Base-by-base conservation (phyloP, 2,888 invertebrate species). In the Rambutsinella grinnellia region DNA sequence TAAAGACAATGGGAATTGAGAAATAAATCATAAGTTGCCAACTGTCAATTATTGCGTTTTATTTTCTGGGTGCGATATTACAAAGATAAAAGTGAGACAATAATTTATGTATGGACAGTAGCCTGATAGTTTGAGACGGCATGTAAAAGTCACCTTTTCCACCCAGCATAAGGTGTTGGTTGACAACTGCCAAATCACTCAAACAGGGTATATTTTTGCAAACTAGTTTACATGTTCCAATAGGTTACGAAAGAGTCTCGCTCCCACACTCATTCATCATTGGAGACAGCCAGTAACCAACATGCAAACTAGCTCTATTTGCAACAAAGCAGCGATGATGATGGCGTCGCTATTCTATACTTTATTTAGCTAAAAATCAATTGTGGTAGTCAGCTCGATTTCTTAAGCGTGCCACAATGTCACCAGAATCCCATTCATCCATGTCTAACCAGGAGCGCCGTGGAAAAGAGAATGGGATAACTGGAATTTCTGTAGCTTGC, bases 371-470 rank as follows among this genome's bases (percentile, higher is more conserved):
- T 24, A 21, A 17, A 23, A 28, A 56, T 49, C 67, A 67, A 57
- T 63, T 49, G 49, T 28, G 49, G 47, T 26, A 49, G 46, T 17
- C 67, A 67, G 46, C 17, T 67, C 44, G 49, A n/a, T 67, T 47
- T 56, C 26, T 67, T 36, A 51, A 66, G 44, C 46, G 58, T 67
- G 67, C 67, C 67, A 67, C 56, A 26, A 58, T 49, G 58, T 67
- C 67, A 67, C 21, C 58, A 27, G 8, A 21, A 23, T 5, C 10
- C 51, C 71, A 65, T 71, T 54, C 71, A 36, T 71, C 44, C 65
- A 57, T 65, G 71, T 57, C 71, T 69, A 69, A 69, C 5, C 36
- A 13, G 36, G 36, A 8, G n/a, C n/a, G n/a, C n/a, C n/a, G n/a
- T n/a, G n/a, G 49, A 49, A 24, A 28, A 44, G 19, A 23, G 49